These are phyloP conservation scores for Bujurquina vittata DNA, from an alignment of 2,113 vertebrate species.

Conservation along the genomic window DNA sequence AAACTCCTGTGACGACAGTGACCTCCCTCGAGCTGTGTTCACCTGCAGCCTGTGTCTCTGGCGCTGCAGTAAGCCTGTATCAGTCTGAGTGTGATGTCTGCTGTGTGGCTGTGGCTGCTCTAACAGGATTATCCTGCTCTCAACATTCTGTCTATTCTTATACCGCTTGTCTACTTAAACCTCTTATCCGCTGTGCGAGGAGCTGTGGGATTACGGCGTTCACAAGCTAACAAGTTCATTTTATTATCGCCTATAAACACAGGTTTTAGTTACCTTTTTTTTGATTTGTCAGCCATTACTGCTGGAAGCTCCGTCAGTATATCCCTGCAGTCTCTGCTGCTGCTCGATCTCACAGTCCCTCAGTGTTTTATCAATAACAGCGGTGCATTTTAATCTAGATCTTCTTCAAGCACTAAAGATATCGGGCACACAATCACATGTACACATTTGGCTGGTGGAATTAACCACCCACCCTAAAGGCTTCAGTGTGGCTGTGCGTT, in stretches of 20 bases:
- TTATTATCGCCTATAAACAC: not conserved
- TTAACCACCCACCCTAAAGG: not conserved
- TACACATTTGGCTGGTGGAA: not conserved
- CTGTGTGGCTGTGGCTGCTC: constrained; percentile 29
- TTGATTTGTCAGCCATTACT: not conserved
- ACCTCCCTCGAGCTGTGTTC: not conserved
- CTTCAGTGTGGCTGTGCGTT: not conserved
- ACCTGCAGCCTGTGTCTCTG: not conserved
- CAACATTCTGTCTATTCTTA: constrained; percentile 50
- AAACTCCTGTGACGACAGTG: not conserved
- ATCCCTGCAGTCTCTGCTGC: not conserved
- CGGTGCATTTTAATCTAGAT: not conserved
- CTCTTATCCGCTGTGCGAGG: constrained; percentile 2
- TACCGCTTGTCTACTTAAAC: constrained; percentile 19
- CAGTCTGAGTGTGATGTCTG: constrained; percentile 48
- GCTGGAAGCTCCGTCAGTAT: not conserved
- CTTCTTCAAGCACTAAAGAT: not conserved
- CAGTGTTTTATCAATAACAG: not conserved
- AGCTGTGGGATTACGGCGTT: not conserved
- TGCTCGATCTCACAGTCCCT: not conserved
- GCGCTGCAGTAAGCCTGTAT: constrained; percentile 10
- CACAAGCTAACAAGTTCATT: not conserved
- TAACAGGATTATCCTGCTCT: constrained; percentile 51
- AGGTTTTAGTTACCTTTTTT: not conserved
- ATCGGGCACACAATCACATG: not conserved